phyloP scores from a whole-genome alignment of 2,797 vertebrate genomes.

The Enteromius argenteus region DNA sequence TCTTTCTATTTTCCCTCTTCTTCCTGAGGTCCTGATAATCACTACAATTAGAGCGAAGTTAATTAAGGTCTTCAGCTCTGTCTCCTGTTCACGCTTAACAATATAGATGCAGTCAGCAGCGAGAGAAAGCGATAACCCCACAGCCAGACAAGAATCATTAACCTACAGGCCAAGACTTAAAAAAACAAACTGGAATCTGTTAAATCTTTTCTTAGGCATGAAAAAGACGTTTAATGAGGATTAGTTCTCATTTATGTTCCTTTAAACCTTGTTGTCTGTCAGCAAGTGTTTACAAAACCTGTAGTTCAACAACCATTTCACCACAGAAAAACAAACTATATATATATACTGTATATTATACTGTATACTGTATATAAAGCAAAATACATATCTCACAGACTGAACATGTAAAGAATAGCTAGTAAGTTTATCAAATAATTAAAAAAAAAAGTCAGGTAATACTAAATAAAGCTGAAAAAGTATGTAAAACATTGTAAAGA shows the following conservation, averaged over 20 bases:
- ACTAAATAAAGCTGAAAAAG: background rate
- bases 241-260: slow-evolving; percentile 13
- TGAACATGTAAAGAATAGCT: background rate
- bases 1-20: slow-evolving; percentile 7
- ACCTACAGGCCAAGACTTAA: slow-evolving; percentile 37
- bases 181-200: slow-evolving; percentile 30
- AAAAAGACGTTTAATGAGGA: slow-evolving; percentile 18
- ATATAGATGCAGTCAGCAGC: slow-evolving; percentile 19
- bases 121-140: slow-evolving; percentile 15
- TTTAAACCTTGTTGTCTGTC: background rate
- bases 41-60: slow-evolving; percentile 39
- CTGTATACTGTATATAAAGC: slow-evolving; percentile 13
- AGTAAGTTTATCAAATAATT: background rate
- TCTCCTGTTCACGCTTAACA: slow-evolving; percentile 40
- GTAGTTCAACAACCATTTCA: background rate
- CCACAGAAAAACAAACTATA: background rate
- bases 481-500: background rate
- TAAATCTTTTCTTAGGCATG: background rate
- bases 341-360: no score
- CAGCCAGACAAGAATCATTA: slow-evolving; percentile 35
- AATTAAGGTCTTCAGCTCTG: slow-evolving; percentile 51
- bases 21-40: slow-evolving; percentile 36
- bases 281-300: slow-evolving; percentile 15
- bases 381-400: background rate
- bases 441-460: background rate